Conservation (phyloP, 2,113 vertebrate species). For the Tachuris rubrigastra region DNA sequence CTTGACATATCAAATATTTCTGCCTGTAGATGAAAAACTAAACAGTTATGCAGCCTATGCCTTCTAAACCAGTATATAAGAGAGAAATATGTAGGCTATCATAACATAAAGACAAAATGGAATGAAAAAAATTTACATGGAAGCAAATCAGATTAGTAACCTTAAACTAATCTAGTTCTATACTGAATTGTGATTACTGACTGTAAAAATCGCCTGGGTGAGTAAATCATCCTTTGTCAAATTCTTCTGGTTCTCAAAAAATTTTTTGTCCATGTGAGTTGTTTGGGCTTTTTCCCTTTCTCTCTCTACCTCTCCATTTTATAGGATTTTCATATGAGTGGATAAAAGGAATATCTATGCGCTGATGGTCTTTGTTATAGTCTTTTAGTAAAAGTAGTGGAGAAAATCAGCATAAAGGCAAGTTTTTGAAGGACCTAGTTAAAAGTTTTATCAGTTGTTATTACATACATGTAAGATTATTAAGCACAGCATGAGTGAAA, state of each 20-base stretch:
- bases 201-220: neutral
- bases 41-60: neutral
- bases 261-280: neutral
- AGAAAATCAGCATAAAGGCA: neutral
- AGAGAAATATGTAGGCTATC: neutral
- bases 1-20: neutral
- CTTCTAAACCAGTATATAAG: neutral
- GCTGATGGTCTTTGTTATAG: neutral
- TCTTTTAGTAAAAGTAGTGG: neutral
- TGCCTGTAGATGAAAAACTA: neutral
- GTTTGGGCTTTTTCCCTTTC: rapidly evolving
- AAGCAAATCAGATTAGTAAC: neutral
- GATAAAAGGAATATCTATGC: neutral
- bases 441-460: neutral
- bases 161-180: neutral
- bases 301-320: neutral
- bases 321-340: neutral
- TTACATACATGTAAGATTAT: neutral
- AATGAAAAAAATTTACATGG: neutral
- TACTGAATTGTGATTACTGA: neutral
- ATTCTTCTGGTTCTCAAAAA: neutral
- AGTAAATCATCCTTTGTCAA: neutral
- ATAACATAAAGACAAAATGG: neutral
- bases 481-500: neutral
- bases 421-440: neutral